Conservation (phyloP, 2,113 vertebrate genomes). For the Tychaedon coryphoeus region DNA sequence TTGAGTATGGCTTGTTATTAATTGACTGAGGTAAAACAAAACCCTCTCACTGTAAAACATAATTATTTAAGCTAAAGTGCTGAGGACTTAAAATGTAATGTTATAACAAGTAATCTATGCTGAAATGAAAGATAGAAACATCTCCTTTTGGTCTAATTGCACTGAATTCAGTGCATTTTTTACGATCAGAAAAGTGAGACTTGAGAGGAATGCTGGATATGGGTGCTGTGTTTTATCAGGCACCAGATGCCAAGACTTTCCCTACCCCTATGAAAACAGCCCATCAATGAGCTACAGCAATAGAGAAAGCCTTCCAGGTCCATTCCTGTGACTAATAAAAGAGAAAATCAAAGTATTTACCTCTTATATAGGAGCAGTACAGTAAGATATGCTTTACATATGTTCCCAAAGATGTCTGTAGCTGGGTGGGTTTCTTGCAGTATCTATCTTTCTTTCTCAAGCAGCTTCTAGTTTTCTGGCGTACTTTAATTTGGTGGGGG, state of each 20-base stretch:
- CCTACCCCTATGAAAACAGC: background rate
- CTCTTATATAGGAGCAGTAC: background rate
- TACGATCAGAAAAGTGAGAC: background rate
- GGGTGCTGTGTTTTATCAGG: background rate
- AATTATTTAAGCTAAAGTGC: slow-evolving; percentile 64
- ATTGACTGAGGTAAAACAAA: slow-evolving; percentile 61
- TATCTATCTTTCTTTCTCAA: background rate
- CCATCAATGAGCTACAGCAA: background rate
- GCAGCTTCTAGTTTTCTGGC: background rate
- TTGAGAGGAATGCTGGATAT: background rate
- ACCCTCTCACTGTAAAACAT: slow-evolving; percentile 12
- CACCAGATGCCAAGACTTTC: background rate
- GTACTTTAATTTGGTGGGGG: background rate
- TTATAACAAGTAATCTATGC: slow-evolving; percentile 36
- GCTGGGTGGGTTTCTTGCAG: background rate
- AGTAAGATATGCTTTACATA: background rate
- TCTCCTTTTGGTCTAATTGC: background rate
- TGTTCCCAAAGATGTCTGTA: background rate
- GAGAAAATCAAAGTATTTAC: background rate
- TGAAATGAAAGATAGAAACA: slow-evolving; percentile 35
- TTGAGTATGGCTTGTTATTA: slow-evolving; percentile 49
- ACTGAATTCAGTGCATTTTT: background rate
- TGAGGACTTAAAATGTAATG: slow-evolving; percentile 47
- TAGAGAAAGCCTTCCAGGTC: background rate
- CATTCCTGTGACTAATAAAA: background rate